phyloP scores from a whole-genome alignment of 30 jellyfish, hydroid and myxozoan genomes.

The Aurelia aurita region DNA sequence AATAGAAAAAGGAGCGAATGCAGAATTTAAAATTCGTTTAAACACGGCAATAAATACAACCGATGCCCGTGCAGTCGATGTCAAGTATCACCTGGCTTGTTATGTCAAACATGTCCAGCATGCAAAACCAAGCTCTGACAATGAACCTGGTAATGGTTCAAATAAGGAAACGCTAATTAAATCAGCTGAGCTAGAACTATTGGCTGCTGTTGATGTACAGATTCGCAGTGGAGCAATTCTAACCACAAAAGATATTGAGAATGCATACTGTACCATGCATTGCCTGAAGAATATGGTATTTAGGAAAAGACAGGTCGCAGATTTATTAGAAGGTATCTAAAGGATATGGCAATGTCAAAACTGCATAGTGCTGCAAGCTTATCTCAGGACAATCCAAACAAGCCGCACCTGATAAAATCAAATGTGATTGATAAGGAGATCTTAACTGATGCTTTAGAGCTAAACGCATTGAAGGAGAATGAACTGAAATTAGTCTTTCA shows the following conservation, averaged over 20 bases:
- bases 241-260: background rate
- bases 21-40: background rate
- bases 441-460: background rate
- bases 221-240: constrained; percentile 6
- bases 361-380: constrained; percentile 4
- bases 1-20: background rate
- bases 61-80: constrained; percentile 13
- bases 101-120: constrained; percentile 1
- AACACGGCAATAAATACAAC: constrained; percentile 3
- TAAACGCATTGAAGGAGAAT: background rate
- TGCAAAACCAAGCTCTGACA: constrained; percentile 1
- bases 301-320: constrained; percentile 5
- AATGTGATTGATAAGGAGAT: background rate
- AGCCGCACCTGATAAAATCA: background rate
- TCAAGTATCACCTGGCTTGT: background rate
- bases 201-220: constrained; percentile 1
- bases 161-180: background rate
- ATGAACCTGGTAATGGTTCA: constrained; percentile 1
- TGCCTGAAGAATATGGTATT: background rate
- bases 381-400: background rate
- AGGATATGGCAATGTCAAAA: background rate
- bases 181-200: constrained; percentile 1
- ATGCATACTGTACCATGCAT: constrained; percentile 11
- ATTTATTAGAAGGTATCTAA: background rate
- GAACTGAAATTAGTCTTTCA: background rate